A percentile compares a stretch with the other conserved stretches of the same genome.
Evolutionary conservation across 2,113 vertebrate genomes (phyloP).

Genomic region (Onychostruthus taczanowskii): DNA sequence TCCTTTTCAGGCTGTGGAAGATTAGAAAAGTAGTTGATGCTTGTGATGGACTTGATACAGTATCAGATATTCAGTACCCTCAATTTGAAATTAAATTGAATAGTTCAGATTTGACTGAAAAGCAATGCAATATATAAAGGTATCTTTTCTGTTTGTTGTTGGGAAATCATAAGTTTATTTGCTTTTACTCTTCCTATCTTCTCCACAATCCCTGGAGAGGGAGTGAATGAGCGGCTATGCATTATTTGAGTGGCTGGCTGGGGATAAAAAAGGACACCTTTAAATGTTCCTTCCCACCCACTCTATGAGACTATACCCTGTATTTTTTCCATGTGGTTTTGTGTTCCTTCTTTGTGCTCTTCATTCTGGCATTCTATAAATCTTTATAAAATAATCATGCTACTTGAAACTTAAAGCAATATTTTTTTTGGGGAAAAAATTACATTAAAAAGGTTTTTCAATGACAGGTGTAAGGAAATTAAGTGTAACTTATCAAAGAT

Average conservation of each 20-base stretch:
- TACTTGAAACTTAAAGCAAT: not conserved
- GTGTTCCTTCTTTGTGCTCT: not conserved
- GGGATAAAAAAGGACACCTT: not conserved
- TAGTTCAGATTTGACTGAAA: not conserved
- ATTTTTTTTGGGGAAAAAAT: not conserved
- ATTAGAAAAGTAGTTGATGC: not conserved
- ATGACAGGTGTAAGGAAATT: not conserved
- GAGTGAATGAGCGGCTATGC: not conserved
- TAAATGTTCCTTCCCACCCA: not conserved
- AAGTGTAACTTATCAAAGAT: not conserved
- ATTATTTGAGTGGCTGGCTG: not conserved
- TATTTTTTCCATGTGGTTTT: not conserved
- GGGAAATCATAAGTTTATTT: not conserved
- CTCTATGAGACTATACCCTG: too few relatives aligned
- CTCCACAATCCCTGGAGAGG: not conserved
- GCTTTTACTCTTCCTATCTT: not conserved
- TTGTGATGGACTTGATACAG: not conserved
- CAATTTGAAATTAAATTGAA: not conserved
- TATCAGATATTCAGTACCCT: not conserved
- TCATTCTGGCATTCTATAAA: not conserved
- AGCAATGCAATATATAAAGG: not conserved
- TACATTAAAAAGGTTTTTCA: not conserved
- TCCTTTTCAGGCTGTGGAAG: rapidly evolving
- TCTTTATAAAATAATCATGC: not conserved
- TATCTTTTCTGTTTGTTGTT: not conserved